A percentile compares a stretch with the other conserved stretches of the same genome.
phyloP scores from a whole-genome alignment of 2,797 vertebrate genomes.

The Lepus townsendii region DNA sequence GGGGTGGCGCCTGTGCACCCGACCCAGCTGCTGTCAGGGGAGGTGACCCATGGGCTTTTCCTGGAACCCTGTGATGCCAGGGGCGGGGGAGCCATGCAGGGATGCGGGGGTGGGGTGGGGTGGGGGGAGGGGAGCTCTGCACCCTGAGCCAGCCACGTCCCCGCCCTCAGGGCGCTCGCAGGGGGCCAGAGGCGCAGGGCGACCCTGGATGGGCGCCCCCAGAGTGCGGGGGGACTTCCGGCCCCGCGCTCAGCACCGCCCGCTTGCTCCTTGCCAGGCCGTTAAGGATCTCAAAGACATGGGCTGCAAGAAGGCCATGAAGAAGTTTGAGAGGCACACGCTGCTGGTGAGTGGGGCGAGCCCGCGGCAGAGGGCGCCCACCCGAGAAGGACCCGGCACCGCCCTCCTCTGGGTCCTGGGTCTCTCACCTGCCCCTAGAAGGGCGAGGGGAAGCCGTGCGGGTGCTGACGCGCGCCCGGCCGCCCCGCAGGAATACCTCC shows the following conservation, averaged over 20 bases:
- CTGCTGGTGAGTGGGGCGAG: constrained; percentile 69
- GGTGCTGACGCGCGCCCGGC: background rate
- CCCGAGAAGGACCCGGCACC: background rate
- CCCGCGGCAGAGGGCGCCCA: background rate
- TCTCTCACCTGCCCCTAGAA: too few species aligned
- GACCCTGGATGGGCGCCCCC: too few species aligned
- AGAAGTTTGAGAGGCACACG: constrained; percentile 63
- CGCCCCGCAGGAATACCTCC: constrained; percentile 76
- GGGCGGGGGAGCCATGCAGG: background rate
- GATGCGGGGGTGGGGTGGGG: background rate
- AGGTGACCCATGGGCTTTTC: background rate
- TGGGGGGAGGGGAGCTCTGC: too few species aligned
- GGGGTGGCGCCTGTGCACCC: background rate
- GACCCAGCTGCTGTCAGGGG: background rate
- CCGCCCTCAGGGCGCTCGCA: background rate
- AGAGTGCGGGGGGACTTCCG: too few species aligned
- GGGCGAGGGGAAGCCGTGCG: too few species aligned
- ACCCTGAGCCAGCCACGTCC: too few species aligned
- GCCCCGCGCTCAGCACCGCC: background rate
- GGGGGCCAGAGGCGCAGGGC: background rate
- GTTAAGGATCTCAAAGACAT: constrained; percentile 46
- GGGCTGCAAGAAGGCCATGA: constrained; percentile 77
- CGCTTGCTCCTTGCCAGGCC: constrained; percentile 54
- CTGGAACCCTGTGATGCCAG: background rate
- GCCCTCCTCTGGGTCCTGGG: background rate